Conservation (phyloP, 2,113 vertebrate species). For the Okapia johnstoni region DNA sequence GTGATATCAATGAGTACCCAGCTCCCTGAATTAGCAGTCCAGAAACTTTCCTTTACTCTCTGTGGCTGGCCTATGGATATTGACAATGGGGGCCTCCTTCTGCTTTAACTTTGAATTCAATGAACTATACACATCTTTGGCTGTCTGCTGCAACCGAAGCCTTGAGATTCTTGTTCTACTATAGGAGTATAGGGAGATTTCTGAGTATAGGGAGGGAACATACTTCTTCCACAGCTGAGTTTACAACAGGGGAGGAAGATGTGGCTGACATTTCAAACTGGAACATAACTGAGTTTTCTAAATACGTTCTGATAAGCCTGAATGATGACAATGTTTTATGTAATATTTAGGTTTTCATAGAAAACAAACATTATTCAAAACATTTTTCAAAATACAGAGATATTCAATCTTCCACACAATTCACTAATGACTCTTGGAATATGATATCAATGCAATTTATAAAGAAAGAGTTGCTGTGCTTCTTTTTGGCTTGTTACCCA, state of each 20-base stretch:
- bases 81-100: accelerated
- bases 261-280: not conserved
- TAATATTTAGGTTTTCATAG: not conserved
- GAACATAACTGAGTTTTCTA: not conserved
- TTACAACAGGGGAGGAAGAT: not conserved
- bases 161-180: not conserved
- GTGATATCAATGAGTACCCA: not conserved
- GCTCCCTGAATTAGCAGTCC: not conserved
- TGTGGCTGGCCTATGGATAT: not conserved
- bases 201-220: not conserved
- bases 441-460: not conserved
- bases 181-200: not conserved
- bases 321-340: not conserved
- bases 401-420: not conserved
- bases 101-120: not conserved
- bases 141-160: not conserved
- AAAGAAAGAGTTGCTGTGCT: not conserved
- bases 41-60: not conserved
- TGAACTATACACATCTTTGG: not conserved
- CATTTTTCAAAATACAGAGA: not conserved
- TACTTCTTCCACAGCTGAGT: not conserved
- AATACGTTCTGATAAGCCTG: not conserved
- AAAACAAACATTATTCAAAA: slow-evolving; percentile 3
- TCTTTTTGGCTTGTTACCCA: not conserved
- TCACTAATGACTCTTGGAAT: not conserved